Percentiles rank a stretch among this genome's conserved stretches.
Evolutionary conservation across 2,888 invertebrate genomes (phyloP).

Genomic region (Nemotelus pantherinus): DNA sequence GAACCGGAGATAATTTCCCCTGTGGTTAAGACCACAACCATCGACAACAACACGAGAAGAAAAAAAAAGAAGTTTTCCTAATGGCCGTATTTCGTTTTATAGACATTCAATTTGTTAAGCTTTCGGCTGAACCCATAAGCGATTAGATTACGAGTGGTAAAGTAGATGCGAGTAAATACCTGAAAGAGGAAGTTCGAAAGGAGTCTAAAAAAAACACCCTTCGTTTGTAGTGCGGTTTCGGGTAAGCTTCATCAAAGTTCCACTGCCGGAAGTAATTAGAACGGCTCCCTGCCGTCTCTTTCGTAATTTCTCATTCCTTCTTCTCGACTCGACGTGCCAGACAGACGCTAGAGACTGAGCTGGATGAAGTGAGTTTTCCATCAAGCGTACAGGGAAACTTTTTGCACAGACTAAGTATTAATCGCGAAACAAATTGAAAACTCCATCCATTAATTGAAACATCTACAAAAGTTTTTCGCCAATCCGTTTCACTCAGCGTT

Average conservation of each 20-base stretch:
- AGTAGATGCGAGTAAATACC: too few relatives aligned
- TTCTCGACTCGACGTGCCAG: not conserved
- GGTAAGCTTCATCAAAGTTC: constrained; percentile 10
- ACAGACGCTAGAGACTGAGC: constrained; percentile 7
- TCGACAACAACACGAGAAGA: not conserved
- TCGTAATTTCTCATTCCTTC: not conserved
- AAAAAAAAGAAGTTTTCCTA: constrained; percentile 11
- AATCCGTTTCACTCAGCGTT: constrained; percentile 13
- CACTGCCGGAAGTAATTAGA: constrained; percentile 31
- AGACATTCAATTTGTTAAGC: constrained; percentile 24
- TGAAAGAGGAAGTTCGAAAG: not conserved
- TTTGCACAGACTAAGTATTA: constrained; percentile 6
- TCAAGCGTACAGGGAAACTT: constrained; percentile 13
- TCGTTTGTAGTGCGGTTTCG: not conserved
- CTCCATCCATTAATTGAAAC: constrained; percentile 38
- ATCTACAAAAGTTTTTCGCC: constrained; percentile 25
- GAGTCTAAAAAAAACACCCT: not conserved
- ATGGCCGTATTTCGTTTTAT: constrained; percentile 18
- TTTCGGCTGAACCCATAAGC: constrained; percentile 7
- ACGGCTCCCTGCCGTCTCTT: constrained; percentile 4
- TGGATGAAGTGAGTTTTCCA: constrained; percentile 20
- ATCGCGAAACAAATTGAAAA: constrained; percentile 28
- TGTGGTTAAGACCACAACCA: constrained; percentile 32
- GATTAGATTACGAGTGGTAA: not conserved
- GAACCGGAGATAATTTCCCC: constrained; percentile 40